Base-by-base conservation (phyloP, 2,797 vertebrate genomes). In the Yasuhikotakia modesta region DNA sequence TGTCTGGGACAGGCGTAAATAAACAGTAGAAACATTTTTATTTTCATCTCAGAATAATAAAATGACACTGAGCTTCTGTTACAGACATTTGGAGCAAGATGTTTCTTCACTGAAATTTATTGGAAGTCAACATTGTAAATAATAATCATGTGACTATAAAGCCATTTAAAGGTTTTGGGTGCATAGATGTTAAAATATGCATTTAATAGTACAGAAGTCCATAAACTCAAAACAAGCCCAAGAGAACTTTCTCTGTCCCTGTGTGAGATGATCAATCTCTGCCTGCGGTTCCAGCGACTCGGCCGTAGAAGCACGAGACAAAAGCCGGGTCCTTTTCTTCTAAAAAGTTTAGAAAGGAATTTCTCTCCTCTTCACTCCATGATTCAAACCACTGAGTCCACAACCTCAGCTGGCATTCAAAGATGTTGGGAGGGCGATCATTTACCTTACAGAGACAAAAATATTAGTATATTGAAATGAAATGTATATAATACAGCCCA, bases 321-420 rank as follows among this genome's bases (percentile, higher is more conserved):
- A 96, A 94, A n/a, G 81, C 83, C 0, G 95, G 91, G 71, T 95
- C 93, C 21, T 79, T 87, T 76, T 94, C 91, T 30, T 96, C 95
- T 78, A 97, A 84, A 39, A 91, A 89, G 81, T 91, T 92, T 66
- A 97, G 83, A 85, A 97, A 96, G 70, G 92, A 88, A 84, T 96
- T 97, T 78, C 94, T 91, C 79, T 97, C 96, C 65, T 94, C 90
- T 80, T 96, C 95, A 64, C 92, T 91, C 96, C 96, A 97, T 11
- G 95, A 90, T 83, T 95, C 94, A 81, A 97, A 97, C 95, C 96
- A 97, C 88, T 96, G 96, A 81, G 91, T 95, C 96, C 96, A 97
- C 77, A 97, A 91, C 48, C 93, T 94, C 39, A 97, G 89, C 87
- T 97, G 96, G 86, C 96, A 97, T 78, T 97, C 94, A 85, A 95